Base-by-base conservation (phyloP, 2,888 invertebrate genomes). In the Bugulina stolonifera region DNA sequence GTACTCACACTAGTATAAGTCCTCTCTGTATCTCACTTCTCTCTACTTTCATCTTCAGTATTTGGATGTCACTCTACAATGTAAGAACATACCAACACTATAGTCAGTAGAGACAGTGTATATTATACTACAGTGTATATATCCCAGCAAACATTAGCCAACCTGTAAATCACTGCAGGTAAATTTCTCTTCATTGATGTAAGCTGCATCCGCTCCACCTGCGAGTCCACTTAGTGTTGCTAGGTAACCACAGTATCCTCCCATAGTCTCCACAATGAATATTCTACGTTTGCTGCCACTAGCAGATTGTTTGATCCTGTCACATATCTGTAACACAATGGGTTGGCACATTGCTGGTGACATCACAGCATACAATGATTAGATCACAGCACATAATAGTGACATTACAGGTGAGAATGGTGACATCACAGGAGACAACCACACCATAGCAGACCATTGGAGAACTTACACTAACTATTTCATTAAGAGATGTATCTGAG, bases 161-260 rank as follows among this genome's bases (percentile, higher is more conserved):
- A 70, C 70, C 70, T 54, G 93, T 73, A 97, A 86, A 82, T 96
- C 94, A 83, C 93, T 93, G 79, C 97, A 94, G 27, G 91, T 91
- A 85, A 94, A 93, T 80, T 92, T 91, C 74, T 87, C 87, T 75
- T 99, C 99, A 83, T 90, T 96, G 78, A 99, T 99, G 81, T 99
- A 99, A 0, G 99, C 98, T 57, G 97, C 98, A 87, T 99, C 99
- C 0, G 99, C 96, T 34, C 99, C 99, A 72, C 97, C 96, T 1
- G 98, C 97, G 75, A 99, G 83, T 85, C 93, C 98, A 78, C 96
- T 92, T 77, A 99, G 86, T 0, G 99, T 99, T 69, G 99, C 95
- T 77, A 99, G 87, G 85, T 99, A 99, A 64, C 99, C 99, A 84
- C 98, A 98, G 86, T 91, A 98, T 10, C 98, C 99, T 71, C 99